Conservation (phyloP, 2,888 invertebrate species). For the Epinotia bilunana region DNA sequence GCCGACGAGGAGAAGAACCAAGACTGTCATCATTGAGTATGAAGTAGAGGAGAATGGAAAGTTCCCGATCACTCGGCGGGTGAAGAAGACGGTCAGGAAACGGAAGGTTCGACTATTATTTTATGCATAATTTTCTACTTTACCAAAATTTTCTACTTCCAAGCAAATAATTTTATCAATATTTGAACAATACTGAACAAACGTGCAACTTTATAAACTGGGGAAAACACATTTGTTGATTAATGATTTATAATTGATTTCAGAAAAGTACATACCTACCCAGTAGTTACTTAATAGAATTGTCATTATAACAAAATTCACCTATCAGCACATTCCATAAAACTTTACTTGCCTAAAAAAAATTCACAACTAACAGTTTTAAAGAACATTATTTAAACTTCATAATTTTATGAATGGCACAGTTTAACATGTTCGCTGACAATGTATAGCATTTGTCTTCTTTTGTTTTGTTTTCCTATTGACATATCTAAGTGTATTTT, state of each 20-base stretch:
- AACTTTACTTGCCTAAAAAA: too few species aligned
- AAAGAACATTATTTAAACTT: too few species aligned
- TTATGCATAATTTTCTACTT: background rate
- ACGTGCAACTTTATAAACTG: background rate
- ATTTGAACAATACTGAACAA: background rate
- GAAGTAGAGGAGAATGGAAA: slow-evolving; percentile 86
- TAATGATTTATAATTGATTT: background rate
- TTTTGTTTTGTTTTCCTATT: too few species aligned
- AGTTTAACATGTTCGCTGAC: background rate
- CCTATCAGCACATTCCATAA: too few species aligned
- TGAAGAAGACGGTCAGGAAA: slow-evolving; percentile 71
- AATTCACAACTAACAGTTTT: too few species aligned
- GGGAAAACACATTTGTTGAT: slow-evolving; percentile 6
- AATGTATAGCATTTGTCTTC: too few species aligned
- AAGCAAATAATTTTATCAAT: background rate
- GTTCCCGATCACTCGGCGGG: slow-evolving; percentile 83
- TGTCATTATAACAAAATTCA: too few species aligned
- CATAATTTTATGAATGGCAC: too few species aligned
- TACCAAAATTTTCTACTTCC: too few species aligned
- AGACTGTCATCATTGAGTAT: slow-evolving; percentile 87
- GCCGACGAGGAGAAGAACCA: slow-evolving; percentile 72
- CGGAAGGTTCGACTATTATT: slow-evolving; percentile 61
- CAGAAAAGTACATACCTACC: background rate
- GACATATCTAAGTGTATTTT: too few species aligned
- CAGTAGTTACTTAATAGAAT: too few species aligned